Conservation (phyloP, 2,113 vertebrate genomes). For the Sakesphorus luctuosus region DNA sequence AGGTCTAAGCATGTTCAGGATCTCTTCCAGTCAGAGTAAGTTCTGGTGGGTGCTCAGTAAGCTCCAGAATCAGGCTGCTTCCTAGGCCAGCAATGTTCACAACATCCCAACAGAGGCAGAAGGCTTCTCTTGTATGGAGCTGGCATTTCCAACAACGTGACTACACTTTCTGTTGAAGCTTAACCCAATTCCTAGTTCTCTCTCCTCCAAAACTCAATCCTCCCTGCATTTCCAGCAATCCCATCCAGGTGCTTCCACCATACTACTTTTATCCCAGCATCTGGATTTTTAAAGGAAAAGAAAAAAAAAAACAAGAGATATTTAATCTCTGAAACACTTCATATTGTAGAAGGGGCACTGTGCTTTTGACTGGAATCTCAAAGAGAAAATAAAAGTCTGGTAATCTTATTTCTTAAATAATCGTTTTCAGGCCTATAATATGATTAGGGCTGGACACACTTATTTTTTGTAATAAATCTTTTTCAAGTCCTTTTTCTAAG, state of each 20-base stretch:
- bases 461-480: background rate
- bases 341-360: background rate
- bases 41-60: background rate
- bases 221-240: background rate
- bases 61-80: background rate
- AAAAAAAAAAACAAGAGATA: background rate
- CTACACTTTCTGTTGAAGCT: background rate
- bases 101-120: background rate
- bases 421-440: background rate
- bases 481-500: background rate
- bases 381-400: background rate
- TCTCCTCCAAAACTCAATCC: background rate
- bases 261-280: background rate
- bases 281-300: background rate
- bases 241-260: background rate
- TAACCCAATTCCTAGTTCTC: background rate
- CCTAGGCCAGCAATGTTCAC: background rate
- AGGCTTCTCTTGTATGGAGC: background rate
- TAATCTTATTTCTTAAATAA: background rate
- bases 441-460: background rate
- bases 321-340: background rate
- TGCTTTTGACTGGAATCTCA: background rate
- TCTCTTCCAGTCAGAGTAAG: background rate
- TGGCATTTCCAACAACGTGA: background rate
- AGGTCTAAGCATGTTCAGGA: background rate